Evolutionary conservation across 92 coral and sea anemone genomes (phyloP), one percentile per base, ranked within the genome.

Genomic region (Zoanthus sociatus): DNA sequence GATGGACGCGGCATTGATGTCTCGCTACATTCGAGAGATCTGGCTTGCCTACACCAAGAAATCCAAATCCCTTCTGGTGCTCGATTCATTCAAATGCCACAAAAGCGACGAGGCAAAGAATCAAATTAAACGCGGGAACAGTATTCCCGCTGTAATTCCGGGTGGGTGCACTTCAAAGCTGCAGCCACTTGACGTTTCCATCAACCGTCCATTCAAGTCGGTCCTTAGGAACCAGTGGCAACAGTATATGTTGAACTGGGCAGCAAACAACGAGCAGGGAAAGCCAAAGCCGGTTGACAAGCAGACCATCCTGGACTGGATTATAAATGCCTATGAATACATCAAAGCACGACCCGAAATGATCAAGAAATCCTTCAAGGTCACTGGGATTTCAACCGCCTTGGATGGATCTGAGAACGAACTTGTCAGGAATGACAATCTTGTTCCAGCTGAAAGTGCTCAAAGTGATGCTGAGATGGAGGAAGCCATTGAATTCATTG

Each of bases 221-320:
- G 68, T 77, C 7, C 68, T 53, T 8, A n/a, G 21, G 32, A 77
- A 77, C 47, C 82, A 51, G 47, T 77, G 82, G 67, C 68, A 77
- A 31, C 67, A 77, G 54, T 84, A 76, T 31, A 84, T 84, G 71
- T 48, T 71, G 68, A 54, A 72, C 48, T 58, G 71, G 78, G 45
- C 67, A 14, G 69, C 48, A 47, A 84, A 46, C 14, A 53, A 53
- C 33, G 79, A 37, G 13, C 26, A 26, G 26, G 71, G 79, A 42
- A 84, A 84, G 63, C 78, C 70, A 47, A 84, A 84, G 48, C 31
- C 30, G 56, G 70, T 64, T 51, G 78, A 70, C 78, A 55, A 61
- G 16, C 87, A 84, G 48, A 45, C 30, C 69, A 71, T 71, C 87
- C 67, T 84, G 15, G 70, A 84, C 78, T 84, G 78, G 79, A 76